Conservation (phyloP, 2,797 vertebrate species). For the Coregonus sp. region DNA sequence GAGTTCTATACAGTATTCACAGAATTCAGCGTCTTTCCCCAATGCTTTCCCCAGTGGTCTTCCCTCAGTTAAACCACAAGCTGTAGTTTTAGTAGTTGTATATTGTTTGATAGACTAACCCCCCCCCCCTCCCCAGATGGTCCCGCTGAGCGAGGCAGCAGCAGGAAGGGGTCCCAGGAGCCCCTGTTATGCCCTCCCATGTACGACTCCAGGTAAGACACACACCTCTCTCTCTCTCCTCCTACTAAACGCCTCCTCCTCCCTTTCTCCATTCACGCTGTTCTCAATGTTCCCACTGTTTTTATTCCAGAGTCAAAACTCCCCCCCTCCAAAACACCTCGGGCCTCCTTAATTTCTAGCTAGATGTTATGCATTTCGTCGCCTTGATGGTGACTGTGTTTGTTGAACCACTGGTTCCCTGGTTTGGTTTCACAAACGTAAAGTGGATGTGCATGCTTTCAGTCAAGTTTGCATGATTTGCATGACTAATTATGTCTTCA, state of each 20-base stretch:
- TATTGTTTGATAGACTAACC: slow-evolving; percentile 22
- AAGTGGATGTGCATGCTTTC: too few species aligned
- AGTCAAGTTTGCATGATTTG: too few species aligned
- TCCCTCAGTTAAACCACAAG: not conserved
- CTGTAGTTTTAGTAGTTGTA: slow-evolving; percentile 27
- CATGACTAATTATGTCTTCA: too few species aligned
- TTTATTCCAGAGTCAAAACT: too few species aligned
- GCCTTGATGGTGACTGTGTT: too few species aligned
- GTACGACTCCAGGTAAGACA: slow-evolving; percentile 75
- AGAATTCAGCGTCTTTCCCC: slow-evolving; percentile 23
- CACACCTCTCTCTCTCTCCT: not conserved
- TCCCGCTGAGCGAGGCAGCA: slow-evolving; percentile 44
- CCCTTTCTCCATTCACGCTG: not conserved
- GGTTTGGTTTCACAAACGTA: too few species aligned
- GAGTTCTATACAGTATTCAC: not conserved
- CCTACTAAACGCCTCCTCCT: not conserved
- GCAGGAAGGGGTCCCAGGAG: slow-evolving; percentile 44
- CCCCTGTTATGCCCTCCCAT: slow-evolving; percentile 42
- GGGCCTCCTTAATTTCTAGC: too few species aligned
- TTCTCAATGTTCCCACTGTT: too few species aligned
- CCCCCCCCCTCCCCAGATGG: slow-evolving; percentile 62
- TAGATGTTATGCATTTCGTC: too few species aligned
- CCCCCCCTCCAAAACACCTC: too few species aligned
- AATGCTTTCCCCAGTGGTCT: not conserved
- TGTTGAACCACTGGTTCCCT: too few species aligned